Evolutionary conservation across 2,113 vertebrate species (phyloP).

Genomic region (Sisor rabdophorus): DNA sequence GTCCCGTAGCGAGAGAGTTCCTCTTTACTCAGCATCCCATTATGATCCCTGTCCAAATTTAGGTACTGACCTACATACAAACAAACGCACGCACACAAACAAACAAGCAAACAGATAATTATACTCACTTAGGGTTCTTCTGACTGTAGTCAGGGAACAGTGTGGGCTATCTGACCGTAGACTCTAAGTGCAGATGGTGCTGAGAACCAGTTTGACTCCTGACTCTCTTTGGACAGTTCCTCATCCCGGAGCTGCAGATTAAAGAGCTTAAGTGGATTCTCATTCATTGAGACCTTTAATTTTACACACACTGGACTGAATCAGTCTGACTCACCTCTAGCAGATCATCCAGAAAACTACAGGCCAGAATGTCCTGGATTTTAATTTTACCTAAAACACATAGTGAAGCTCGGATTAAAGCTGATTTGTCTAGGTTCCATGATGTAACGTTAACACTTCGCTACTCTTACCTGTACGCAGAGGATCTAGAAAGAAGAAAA

Average conservation of each 20-base stretch:
- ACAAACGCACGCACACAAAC: slow-evolving; percentile 34
- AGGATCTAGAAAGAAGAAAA: slow-evolving; percentile 97
- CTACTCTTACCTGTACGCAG: slow-evolving; percentile 80
- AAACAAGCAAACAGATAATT: slow-evolving; percentile 27
- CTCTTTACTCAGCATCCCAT: slow-evolving; percentile 98
- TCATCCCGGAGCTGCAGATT: slow-evolving; percentile 85
- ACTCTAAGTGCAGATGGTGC: slow-evolving; percentile 92
- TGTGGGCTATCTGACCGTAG: slow-evolving; percentile 75
- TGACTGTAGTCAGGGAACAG: background rate
- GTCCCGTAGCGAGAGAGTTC: slow-evolving; percentile 95
- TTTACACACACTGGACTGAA: background rate
- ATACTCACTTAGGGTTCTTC: background rate
- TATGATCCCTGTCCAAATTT: slow-evolving; percentile 96
- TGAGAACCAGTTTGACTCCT: slow-evolving; percentile 99
- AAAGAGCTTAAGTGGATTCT: background rate
- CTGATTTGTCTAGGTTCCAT: no score
- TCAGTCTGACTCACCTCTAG: slow-evolving; percentile 78
- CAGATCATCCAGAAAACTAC: slow-evolving; percentile 95
- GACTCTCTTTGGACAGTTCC: slow-evolving; percentile 96
- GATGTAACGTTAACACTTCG: no score
- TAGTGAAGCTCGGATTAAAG: background rate
- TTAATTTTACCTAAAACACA: slow-evolving; percentile 88
- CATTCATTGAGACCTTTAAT: background rate
- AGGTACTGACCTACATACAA: slow-evolving; percentile 85
- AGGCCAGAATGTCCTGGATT: slow-evolving; percentile 97